Conservation (phyloP, 92 coral and sea anemone species). For the Zoanthus sansibaricus region DNA sequence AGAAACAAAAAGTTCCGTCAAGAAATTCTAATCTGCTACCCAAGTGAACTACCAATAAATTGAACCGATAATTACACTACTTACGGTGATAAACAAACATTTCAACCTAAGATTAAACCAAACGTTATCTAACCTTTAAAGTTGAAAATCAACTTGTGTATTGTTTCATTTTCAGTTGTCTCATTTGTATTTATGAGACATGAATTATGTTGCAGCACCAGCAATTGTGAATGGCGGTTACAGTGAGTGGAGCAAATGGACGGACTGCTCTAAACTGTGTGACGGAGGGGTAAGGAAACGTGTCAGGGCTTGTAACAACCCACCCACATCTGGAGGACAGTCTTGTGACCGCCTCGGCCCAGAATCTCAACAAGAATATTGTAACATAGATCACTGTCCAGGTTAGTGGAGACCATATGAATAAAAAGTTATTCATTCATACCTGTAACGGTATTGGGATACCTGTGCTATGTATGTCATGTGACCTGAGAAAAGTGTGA, state of each 20-base stretch:
- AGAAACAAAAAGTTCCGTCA: too few relatives aligned
- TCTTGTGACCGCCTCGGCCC: slow-evolving; percentile 24
- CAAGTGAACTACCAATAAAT: too few relatives aligned
- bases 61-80: too few relatives aligned
- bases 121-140: too few relatives aligned
- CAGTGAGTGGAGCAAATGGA: slow-evolving; percentile 31
- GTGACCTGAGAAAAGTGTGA: background rate
- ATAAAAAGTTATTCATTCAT: too few relatives aligned
- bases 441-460: background rate
- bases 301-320: slow-evolving; percentile 7
- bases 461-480: background rate
- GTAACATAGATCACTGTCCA: background rate
- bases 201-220: background rate
- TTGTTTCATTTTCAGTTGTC: too few relatives aligned
- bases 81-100: too few relatives aligned
- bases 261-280: slow-evolving; percentile 21
- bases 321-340: slow-evolving; percentile 19
- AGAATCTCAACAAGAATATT: background rate
- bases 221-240: slow-evolving; percentile 25
- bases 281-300: slow-evolving; percentile 30
- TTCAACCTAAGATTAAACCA: too few relatives aligned
- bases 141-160: too few relatives aligned
- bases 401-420: background rate
- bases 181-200: background rate
- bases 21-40: too few relatives aligned